Evolutionary conservation across 2,888 invertebrate genomes (phyloP), one percentile per base, ranked within the genome.

Genomic region (Girardia tigrina): DNA sequence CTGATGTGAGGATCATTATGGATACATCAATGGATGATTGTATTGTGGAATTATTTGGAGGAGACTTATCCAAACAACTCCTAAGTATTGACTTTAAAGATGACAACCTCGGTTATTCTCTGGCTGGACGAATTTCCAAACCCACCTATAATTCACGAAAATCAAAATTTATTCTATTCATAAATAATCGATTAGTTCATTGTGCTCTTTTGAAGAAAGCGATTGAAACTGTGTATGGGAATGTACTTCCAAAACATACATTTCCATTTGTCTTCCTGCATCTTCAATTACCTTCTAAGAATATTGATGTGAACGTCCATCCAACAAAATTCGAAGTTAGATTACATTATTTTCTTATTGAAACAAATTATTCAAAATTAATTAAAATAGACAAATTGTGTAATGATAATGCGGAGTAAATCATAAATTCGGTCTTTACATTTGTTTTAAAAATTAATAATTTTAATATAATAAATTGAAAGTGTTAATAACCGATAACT

Each of bases 241-340:
- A 89, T 0, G 93, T 94, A 83, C 86, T 95, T 73, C 91, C 93
- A 0, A 94, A 92, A 85, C 90, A 90, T 77, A 87, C 88, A 0
- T 90, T 92, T 84, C 91, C 78, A 14, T 77, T 77, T 77, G 74
- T 72, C n/a, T 78, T 90, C 80, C 85, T 94, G 72, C 82, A 82
- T 77, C 77, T 85, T 29, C 89, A 90, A 83, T 87, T 98, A 77
- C 89, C 90, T 80, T 91, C 97, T 0, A 88, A 87, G 78, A 91
- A 91, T 83, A 88, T 98, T 0, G 98, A 98, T 83, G 95, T 98
- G 0, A 99, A 98, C 83, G 91, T 98, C 0, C 97, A 98, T 85
- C 98, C 98, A 1, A 97, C 97, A 0, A 99, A 99, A 85, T 91
- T 92, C 80, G 94, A 95, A 86, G 95, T 97, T 56, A 56, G 56